These are phyloP conservation scores for Candoia aspera DNA, from an alignment of 2,113 vertebrate genomes.

Conservation along the genomic window DNA sequence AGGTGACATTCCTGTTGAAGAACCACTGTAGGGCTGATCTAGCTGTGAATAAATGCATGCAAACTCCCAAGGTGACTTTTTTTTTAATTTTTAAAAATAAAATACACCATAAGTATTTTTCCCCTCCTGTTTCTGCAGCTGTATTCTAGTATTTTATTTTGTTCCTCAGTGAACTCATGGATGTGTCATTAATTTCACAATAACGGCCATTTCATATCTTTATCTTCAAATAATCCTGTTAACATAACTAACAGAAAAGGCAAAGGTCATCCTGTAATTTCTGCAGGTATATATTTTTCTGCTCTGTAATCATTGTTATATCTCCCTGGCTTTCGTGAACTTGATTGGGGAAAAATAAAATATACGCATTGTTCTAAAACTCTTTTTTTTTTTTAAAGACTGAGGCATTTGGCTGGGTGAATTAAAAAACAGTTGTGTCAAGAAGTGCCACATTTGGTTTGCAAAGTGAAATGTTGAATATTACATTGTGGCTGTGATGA, in stretches of 20 bases:
- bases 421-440: not conserved
- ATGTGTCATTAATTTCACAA: not conserved
- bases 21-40: not conserved
- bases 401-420: not conserved
- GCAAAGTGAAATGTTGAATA: not conserved
- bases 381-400: not conserved
- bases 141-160: not conserved
- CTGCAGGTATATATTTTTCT: not conserved
- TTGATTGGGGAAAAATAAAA: not conserved
- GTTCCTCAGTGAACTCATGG: not conserved
- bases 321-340: not conserved
- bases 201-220: not conserved
- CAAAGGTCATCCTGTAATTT: not conserved
- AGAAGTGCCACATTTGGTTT: not conserved
- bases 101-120: not conserved
- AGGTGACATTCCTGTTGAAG: not conserved
- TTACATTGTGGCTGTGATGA: not conserved
- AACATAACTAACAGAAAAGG: not conserved
- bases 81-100: not conserved
- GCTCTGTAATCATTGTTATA: not conserved
- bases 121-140: not conserved
- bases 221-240: not conserved
- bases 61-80: not conserved
- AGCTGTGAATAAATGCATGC: not conserved
- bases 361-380: not conserved